phyloP scores from a whole-genome alignment of 53 echinoderm and acorn worm species.

The Paracentrotus lividus region DNA sequence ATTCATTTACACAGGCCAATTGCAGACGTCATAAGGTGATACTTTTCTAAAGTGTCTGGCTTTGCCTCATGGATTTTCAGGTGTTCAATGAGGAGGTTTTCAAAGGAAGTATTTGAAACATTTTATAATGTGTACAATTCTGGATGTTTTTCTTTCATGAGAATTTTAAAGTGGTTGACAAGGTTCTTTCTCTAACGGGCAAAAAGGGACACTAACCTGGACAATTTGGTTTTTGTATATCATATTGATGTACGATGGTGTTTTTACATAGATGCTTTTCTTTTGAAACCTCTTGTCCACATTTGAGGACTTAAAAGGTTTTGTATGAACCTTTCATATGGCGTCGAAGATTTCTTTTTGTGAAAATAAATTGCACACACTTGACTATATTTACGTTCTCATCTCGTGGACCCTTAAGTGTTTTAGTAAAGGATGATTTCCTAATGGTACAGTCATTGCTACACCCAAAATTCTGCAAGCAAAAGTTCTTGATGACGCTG shows the following conservation, averaged over 20 bases:
- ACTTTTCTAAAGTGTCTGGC: too few relatives aligned
- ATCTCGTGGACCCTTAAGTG: not conserved
- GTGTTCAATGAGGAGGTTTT: not conserved
- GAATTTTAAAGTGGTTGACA: not conserved
- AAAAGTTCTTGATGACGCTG: not conserved
- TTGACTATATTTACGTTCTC: not conserved
- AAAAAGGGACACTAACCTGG: not conserved
- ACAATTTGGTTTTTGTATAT: not conserved
- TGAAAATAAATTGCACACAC: not conserved
- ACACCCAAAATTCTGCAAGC: not conserved
- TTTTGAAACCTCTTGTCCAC: not conserved
- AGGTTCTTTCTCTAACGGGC: too few relatives aligned
- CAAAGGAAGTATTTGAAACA: not conserved
- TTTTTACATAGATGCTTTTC: not conserved
- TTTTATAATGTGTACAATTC: slow-evolving; percentile 21
- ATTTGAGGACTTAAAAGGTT: not conserved
- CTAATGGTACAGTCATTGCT: not conserved
- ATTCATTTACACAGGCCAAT: slow-evolving; percentile 14
- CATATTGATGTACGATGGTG: not conserved
- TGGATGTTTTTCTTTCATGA: too few relatives aligned
- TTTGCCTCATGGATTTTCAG: not conserved
- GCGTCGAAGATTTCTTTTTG: not conserved
- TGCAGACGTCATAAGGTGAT: slow-evolving; percentile 13
- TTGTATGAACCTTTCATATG: not conserved
- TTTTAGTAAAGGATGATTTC: not conserved